A percentile compares a stretch with the other conserved stretches of the same genome.
Evolutionary conservation across 2,888 invertebrate species (phyloP).

Genomic region (Lacanobia wlatinum): DNA sequence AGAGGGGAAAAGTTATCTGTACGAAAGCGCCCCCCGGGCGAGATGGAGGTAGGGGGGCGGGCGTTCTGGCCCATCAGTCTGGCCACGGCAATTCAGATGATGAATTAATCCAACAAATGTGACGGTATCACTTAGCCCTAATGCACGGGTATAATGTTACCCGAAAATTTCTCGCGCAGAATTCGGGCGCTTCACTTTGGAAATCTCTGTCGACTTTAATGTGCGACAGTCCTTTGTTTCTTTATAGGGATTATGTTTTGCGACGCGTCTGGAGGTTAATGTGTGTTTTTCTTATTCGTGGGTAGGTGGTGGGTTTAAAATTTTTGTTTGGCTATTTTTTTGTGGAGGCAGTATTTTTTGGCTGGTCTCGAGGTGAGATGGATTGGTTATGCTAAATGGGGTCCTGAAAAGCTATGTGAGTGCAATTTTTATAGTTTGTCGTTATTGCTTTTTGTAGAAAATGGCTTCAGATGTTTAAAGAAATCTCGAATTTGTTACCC

Average conservation of each 20-base stretch:
- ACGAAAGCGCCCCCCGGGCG: constrained; percentile 68
- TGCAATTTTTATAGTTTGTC: neutral
- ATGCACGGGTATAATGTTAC: constrained; percentile 91
- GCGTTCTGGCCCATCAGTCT: constrained; percentile 90
- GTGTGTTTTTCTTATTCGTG: constrained; percentile 66
- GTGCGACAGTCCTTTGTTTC: constrained; percentile 78
- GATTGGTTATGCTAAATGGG: neutral
- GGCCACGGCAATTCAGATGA: constrained; percentile 91
- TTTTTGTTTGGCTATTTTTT: constrained; percentile 17
- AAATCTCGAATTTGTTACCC: no score
- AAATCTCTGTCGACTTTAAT: constrained; percentile 80
- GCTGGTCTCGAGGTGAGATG: neutral
- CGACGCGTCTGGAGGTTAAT: constrained; percentile 68
- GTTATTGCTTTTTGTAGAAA: neutral
- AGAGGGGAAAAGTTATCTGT: constrained; percentile 77
- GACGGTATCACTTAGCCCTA: constrained; percentile 91
- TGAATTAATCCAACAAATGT: constrained; percentile 91
- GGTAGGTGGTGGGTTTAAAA: constrained; percentile 22
- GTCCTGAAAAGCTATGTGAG: neutral
- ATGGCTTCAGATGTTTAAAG: neutral
- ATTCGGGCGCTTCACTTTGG: constrained; percentile 76
- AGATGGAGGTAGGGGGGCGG: constrained; percentile 68
- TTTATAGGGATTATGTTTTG: constrained; percentile 72
- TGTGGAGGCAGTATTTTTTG: constrained; percentile 10
- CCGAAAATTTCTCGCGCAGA: constrained; percentile 81